Evolutionary conservation across 2,888 invertebrate species (phyloP), one percentile per base, ranked within the genome.

Genomic region (Microdon myrmicae): DNA sequence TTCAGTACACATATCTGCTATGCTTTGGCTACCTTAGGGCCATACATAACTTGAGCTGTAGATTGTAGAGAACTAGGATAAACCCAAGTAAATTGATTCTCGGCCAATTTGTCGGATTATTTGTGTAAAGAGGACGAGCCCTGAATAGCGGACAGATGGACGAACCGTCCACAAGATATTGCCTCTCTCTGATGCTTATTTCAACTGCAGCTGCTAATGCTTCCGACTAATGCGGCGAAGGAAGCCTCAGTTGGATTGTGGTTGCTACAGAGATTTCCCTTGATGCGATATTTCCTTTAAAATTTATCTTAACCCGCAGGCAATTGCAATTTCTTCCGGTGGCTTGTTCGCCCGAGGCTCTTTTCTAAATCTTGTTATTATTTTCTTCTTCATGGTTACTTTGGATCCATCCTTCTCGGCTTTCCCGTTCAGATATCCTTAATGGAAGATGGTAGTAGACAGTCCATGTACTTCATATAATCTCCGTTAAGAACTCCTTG

Each of bases 31-130:
- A 34, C 19, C 17, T 45, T 35, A 25, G 26, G 35, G 45, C 19
- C 39, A 31, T 31, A 39, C 32, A 20, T 32, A 32, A 17, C 22
- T 20, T 37, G 10, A 17, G 12, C 14, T 23, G 12, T 28, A 35
- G 14, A n/a, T 14, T 37, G 14, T 6, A 14, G 3, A 20, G 19
- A 35, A 35, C n/a, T 20, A 19, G 17, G 35, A 26, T 19, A 51
- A 26, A 19, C 44, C 34, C 54, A 67, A 71, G 71, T 59, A 74
- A 73, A 73, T 74, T 74, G 74, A 73, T 73, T 74, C 72, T 73
- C 73, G 70, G 72, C 69, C 73, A 74, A 73, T 73, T 74, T 73
- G 73, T 71, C 67, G 71, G 71, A 71, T 74, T 73, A 74, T 74
- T 49, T 53, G 59, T 59, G 59, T 29, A 53, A 45, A 53, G 41